These are phyloP conservation scores for Nannoperca australis DNA, from an alignment of 2,797 vertebrate species.

Conservation along the genomic window DNA sequence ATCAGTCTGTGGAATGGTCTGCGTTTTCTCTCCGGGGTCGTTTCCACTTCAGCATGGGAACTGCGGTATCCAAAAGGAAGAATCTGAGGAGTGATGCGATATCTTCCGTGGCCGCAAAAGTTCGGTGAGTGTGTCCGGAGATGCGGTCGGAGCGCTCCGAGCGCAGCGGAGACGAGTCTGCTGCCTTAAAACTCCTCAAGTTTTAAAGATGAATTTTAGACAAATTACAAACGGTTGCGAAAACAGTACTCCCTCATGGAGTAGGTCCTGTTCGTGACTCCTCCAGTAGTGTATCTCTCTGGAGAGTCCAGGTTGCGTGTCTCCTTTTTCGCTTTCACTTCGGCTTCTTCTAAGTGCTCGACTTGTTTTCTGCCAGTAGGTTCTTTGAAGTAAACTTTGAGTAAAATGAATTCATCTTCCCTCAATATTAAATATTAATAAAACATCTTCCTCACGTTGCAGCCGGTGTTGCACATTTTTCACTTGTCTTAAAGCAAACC, in stretches of 20 bases:
- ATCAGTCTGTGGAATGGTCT: slow-evolving; percentile 79
- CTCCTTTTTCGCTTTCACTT: neutral
- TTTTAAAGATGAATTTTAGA: neutral
- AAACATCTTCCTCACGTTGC: neutral
- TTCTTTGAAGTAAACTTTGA: neutral
- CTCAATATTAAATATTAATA: neutral
- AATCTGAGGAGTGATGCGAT: slow-evolving; percentile 93
- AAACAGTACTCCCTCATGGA: neutral
- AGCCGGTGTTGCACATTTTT: neutral
- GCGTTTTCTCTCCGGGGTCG: slow-evolving; percentile 74
- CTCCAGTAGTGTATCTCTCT: too few relatives aligned
- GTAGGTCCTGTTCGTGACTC: neutral
- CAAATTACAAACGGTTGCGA: neutral
- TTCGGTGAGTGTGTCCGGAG: slow-evolving; percentile 88
- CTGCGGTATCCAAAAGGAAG: slow-evolving; percentile 95
- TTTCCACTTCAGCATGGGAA: slow-evolving; percentile 92
- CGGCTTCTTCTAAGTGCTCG: neutral
- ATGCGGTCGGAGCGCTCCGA: neutral
- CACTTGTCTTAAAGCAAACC: neutral
- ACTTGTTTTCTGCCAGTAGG: neutral
- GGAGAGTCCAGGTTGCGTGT: neutral
- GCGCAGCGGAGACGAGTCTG: neutral
- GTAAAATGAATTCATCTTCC: neutral
- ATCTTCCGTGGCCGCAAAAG: slow-evolving; percentile 96
- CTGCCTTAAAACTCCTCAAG: too few relatives aligned